phyloP scores from a whole-genome alignment of 2,888 invertebrate genomes.

The Lasioglossum lativentre region DNA sequence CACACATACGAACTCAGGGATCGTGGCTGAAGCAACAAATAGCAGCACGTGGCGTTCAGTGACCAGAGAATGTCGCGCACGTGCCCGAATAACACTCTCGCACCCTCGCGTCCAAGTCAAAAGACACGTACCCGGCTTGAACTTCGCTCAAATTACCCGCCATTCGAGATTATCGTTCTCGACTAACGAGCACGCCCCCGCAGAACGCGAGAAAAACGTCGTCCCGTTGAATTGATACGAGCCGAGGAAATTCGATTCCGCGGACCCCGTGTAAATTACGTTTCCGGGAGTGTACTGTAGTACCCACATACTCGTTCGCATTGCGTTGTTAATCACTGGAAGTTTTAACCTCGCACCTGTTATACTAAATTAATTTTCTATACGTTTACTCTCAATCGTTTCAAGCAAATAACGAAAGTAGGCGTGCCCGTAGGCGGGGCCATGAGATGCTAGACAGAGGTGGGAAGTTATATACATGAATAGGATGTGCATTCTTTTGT shows the following conservation, averaged over 20 bases:
- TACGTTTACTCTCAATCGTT: background rate
- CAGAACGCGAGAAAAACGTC: slow-evolving; percentile 9
- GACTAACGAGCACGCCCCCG: background rate
- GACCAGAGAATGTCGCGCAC: slow-evolving; percentile 61
- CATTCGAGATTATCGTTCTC: slow-evolving; percentile 33
- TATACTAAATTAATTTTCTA: background rate
- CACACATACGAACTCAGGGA: background rate
- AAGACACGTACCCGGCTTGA: slow-evolving; percentile 38
- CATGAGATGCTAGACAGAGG: background rate
- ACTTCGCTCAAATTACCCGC: slow-evolving; percentile 43
- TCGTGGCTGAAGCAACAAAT: slow-evolving; percentile 44
- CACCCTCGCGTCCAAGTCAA: slow-evolving; percentile 34
- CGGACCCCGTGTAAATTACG: background rate
- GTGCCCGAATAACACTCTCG: slow-evolving; percentile 50
- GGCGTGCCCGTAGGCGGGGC: background rate
- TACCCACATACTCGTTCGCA: background rate
- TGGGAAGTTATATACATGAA: too few species aligned
- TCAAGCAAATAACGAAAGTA: background rate
- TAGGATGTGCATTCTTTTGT: too few species aligned
- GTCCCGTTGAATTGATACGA: background rate
- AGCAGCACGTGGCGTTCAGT: slow-evolving; percentile 65
- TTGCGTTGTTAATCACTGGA: background rate
- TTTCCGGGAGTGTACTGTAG: background rate
- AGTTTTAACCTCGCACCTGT: background rate
- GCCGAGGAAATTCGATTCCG: background rate